These are phyloP conservation scores for Dendrolimus houi DNA, from an alignment of 2,888 invertebrate species.

Conservation along the genomic window DNA sequence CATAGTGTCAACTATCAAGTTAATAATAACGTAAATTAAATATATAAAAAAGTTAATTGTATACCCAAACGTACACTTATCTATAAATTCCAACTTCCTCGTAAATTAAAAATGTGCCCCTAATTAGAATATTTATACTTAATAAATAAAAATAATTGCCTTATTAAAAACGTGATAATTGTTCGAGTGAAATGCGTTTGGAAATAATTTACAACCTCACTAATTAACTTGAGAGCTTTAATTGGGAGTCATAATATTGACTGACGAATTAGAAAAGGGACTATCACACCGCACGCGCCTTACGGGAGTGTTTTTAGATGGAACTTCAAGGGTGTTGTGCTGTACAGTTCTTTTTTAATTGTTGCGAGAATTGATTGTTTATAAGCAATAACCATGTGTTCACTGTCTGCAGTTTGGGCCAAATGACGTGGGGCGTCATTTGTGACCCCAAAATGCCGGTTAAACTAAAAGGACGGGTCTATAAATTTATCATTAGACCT, in stretches of 20 bases:
- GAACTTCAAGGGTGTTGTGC: too few species aligned
- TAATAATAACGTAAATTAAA: background rate
- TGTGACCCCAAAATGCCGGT: too few species aligned
- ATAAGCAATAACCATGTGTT: too few species aligned
- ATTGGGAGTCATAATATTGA: conserved; percentile 29
- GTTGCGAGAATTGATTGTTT: too few species aligned
- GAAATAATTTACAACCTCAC: conserved; percentile 16
- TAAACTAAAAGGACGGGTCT: too few species aligned
- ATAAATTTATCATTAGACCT: too few species aligned
- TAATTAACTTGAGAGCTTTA: conserved; percentile 24
- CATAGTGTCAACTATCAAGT: too few species aligned
- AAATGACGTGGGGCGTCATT: too few species aligned
- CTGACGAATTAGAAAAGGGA: conserved; percentile 4
- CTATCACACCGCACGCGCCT: background rate
- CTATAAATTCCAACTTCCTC: background rate
- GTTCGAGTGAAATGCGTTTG: background rate
- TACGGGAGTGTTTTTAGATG: too few species aligned
- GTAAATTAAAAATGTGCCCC: background rate
- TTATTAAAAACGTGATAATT: background rate
- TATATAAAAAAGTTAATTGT: background rate
- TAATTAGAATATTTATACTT: background rate
- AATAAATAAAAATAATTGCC: background rate
- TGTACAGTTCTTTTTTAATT: too few species aligned
- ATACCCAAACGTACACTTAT: background rate
- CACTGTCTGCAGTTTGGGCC: too few species aligned